Evolutionary conservation across 2,888 invertebrate species (phyloP).

Genomic region (Glyphotaelius pellucidus): DNA sequence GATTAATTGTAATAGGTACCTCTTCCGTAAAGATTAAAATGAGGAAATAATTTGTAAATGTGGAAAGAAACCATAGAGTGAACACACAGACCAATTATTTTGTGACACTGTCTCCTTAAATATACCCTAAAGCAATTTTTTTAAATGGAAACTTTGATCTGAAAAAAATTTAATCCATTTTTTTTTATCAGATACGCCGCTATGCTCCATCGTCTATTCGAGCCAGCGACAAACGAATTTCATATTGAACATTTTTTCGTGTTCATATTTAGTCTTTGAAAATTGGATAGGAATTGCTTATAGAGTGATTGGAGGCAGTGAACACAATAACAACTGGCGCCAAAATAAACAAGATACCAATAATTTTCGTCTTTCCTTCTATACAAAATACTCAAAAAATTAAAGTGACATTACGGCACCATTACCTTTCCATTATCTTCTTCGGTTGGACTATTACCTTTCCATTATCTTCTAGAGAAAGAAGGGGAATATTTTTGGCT

Average conservation of each 20-base stretch:
- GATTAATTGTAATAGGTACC: background rate
- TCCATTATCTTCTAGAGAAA: background rate
- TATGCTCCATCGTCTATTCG: background rate
- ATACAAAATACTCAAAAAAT: background rate
- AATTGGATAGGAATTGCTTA: background rate
- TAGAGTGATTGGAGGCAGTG: background rate
- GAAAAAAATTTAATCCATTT: background rate
- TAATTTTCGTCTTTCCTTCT: background rate
- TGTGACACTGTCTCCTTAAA: background rate
- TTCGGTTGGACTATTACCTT: background rate
- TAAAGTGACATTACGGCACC: background rate
- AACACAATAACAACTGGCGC: background rate
- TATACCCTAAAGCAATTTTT: background rate
- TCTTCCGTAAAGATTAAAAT: background rate
- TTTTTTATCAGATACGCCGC: background rate
- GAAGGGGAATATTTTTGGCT: constrained; percentile 22
- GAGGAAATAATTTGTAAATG: background rate
- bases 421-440: background rate
- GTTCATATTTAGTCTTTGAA: background rate
- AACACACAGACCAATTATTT: background rate
- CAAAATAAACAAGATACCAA: background rate
- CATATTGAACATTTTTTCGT: background rate
- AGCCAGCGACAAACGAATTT: background rate
- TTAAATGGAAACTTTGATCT: background rate
- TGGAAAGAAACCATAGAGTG: background rate